A percentile compares a stretch with the other conserved stretches of the same genome.
Conservation (phyloP, 2,797 vertebrate genomes). For the Moxostoma hubbsi region DNA sequence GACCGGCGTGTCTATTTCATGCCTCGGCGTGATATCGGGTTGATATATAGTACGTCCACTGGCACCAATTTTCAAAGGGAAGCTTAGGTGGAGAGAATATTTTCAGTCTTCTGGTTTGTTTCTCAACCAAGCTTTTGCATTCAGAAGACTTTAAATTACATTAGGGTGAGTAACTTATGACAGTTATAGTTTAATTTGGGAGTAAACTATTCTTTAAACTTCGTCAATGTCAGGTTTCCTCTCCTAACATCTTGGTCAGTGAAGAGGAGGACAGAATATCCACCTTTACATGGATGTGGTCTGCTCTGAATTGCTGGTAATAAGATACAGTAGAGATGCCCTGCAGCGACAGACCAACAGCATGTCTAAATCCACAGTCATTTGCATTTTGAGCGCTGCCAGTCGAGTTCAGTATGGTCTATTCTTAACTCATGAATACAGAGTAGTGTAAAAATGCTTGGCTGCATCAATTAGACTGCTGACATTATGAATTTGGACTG, state of each 20-base stretch:
- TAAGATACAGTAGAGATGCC: slow-evolving; percentile 51
- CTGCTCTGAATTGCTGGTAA: slow-evolving; percentile 46
- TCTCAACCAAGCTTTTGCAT: too few species aligned
- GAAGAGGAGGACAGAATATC: slow-evolving; percentile 3
- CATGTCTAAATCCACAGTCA: slow-evolving; percentile 53
- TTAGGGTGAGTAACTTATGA: not conserved
- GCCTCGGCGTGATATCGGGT: too few species aligned
- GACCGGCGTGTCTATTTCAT: too few species aligned
- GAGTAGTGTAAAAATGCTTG: slow-evolving; percentile 38
- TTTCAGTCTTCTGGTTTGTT: too few species aligned
- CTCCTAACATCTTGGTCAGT: not conserved
- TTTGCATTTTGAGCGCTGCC: slow-evolving; percentile 56
- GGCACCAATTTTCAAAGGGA: too few species aligned
- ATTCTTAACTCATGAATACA: slow-evolving; percentile 58
- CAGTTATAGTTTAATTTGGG: not conserved
- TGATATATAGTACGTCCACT: too few species aligned
- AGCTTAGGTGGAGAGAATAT: too few species aligned
- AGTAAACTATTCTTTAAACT: not conserved
- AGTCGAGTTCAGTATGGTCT: slow-evolving; percentile 39
- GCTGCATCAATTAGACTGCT: slow-evolving; percentile 55
- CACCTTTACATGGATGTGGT: slow-evolving; percentile 43
- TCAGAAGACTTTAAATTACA: not conserved
- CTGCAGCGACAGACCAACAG: slow-evolving; percentile 35
- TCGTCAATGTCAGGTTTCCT: not conserved
- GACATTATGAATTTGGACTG: slow-evolving; percentile 49